These are phyloP conservation scores for Rynchops niger DNA, from an alignment of 2,113 vertebrate genomes.

Conservation along the genomic window DNA sequence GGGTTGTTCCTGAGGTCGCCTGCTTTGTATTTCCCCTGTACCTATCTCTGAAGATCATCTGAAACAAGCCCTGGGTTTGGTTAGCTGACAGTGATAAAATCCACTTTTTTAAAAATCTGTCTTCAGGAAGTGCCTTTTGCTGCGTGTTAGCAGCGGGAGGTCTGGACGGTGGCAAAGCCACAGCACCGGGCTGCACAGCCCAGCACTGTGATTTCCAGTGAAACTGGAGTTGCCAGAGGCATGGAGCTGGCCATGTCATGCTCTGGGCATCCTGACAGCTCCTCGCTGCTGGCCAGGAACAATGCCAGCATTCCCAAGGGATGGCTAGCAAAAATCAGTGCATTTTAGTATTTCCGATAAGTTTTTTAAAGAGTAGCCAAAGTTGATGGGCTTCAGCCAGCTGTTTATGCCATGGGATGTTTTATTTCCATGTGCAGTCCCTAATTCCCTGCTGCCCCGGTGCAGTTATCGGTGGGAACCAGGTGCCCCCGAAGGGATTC, in stretches of 20 bases:
- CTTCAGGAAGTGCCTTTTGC: background rate
- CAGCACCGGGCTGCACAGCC: background rate
- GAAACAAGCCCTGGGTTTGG: background rate
- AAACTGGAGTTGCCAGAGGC: background rate
- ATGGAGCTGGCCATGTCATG: background rate
- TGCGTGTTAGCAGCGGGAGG: rapidly evolving
- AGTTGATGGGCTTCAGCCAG: background rate
- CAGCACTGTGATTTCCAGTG: background rate
- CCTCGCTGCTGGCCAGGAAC: constrained; percentile 3
- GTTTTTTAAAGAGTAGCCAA: background rate
- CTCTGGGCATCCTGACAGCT: constrained; percentile 36
- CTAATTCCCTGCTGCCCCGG: background rate
- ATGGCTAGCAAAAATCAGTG: background rate
- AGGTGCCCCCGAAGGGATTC: rapidly evolving
- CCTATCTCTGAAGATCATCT: background rate
- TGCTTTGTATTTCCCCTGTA: background rate
- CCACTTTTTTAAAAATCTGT: background rate
- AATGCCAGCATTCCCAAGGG: background rate
- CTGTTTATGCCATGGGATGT: background rate
- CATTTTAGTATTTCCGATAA: constrained; percentile 22
- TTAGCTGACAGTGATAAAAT: background rate
- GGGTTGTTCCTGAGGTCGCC: background rate
- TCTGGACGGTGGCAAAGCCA: background rate
- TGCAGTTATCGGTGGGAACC: background rate
- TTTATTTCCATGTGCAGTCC: background rate